Evolutionary conservation across 2,113 vertebrate species (phyloP).

Genomic region (Vulpes vulpes): DNA sequence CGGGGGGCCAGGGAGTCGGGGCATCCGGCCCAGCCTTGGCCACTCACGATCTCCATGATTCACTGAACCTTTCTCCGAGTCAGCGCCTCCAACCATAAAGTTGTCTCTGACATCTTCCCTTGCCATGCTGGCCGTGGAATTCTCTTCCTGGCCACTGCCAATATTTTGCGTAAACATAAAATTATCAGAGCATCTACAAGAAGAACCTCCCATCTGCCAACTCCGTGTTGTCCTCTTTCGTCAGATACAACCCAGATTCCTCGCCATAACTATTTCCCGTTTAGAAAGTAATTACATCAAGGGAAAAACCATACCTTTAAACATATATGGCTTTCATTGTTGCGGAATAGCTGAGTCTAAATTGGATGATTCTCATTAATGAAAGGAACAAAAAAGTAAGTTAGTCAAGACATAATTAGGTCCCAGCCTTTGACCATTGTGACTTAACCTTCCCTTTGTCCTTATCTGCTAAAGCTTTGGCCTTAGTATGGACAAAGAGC

Average conservation of each 20-base stretch:
- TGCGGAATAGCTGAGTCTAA: conserved; percentile 65
- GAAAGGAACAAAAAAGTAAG: conserved; percentile 75
- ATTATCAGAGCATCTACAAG: neutral
- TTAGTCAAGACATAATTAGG: conserved; percentile 75
- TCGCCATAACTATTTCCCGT: conserved; percentile 57
- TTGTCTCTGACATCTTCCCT: neutral
- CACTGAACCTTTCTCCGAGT: neutral
- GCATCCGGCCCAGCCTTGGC: neutral
- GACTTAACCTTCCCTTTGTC: conserved; percentile 74
- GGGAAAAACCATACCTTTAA: conserved; percentile 62
- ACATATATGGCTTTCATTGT: conserved; percentile 70
- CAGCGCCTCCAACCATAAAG: neutral
- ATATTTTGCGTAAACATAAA: neutral
- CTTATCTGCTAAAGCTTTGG: conserved; percentile 76
- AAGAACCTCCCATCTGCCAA: neutral
- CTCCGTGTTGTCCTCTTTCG: conserved; percentile 49
- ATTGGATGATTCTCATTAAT: conserved; percentile 71
- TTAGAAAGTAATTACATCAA: conserved; percentile 63
- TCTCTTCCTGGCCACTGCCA: neutral
- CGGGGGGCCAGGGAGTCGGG: accelerated
- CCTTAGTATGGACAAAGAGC: conserved; percentile 77
- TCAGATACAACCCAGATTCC: conserved; percentile 26
- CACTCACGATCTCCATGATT: neutral
- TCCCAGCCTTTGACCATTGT: conserved; percentile 73
- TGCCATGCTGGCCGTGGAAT: neutral